phyloP scores from a whole-genome alignment of 2,113 vertebrate genomes.

The Planiliza haematocheilus region DNA sequence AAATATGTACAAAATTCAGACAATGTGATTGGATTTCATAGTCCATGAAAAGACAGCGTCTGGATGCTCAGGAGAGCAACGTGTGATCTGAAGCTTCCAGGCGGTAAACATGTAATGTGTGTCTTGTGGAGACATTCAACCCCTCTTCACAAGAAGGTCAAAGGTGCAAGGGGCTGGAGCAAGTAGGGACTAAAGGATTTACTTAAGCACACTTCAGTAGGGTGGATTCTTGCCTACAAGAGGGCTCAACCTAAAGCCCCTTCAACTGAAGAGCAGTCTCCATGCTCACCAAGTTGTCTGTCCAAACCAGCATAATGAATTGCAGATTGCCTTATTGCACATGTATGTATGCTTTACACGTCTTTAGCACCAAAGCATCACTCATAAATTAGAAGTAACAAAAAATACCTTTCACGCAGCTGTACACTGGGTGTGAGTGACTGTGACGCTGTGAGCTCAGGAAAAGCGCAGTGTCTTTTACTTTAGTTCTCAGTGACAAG shows the following conservation, averaged over 20 bases:
- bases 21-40: conserved; percentile 8
- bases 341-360: neutral
- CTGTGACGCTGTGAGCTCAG: conserved; percentile 49
- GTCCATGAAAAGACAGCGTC: neutral
- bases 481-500: conserved; percentile 67
- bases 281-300: conserved; percentile 7
- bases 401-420: neutral
- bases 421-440: conserved; percentile 11
- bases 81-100: conserved; percentile 11
- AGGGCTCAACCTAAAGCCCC: conserved; percentile 39
- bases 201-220: conserved; percentile 58
- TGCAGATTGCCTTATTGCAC: conserved; percentile 5
- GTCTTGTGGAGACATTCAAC: conserved; percentile 7
- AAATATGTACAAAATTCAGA: conserved; percentile 8
- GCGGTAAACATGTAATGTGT: conserved; percentile 28
- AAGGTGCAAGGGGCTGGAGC: conserved; percentile 36
- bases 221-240: conserved; percentile 37
- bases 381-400: conserved; percentile 3
- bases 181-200: conserved; percentile 40
- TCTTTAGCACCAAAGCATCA: conserved; percentile 1
- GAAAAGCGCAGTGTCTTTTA: conserved; percentile 64
- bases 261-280: conserved; percentile 48
- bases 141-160: conserved; percentile 43
- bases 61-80: neutral
- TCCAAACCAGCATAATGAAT: conserved; percentile 34